Percentiles rank a stretch among this genome's conserved stretches.
phyloP scores from a whole-genome alignment of 2,113 vertebrate species.

The Menura novaehollandiae region DNA sequence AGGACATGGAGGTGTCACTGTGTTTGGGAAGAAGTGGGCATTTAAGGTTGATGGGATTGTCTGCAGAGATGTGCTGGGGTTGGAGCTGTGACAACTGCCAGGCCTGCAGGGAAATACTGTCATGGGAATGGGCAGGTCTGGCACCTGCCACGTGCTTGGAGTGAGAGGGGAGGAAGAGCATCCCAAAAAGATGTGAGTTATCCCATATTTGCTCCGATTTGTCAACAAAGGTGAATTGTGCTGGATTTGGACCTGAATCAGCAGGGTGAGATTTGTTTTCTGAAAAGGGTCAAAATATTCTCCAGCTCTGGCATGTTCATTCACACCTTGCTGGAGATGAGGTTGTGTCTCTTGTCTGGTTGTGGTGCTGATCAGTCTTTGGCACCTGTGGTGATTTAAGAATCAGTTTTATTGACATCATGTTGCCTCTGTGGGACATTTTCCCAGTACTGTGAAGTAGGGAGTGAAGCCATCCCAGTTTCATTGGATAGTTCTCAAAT shows the following conservation, averaged over 20 bases:
- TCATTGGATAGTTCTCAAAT: background rate
- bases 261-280: background rate
- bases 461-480: background rate
- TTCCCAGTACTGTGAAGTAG: background rate
- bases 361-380: background rate
- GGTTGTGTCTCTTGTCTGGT: background rate
- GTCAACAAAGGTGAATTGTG: background rate
- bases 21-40: background rate
- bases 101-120: background rate
- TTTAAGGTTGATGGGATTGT: background rate
- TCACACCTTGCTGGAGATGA: background rate
- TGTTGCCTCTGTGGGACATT: background rate
- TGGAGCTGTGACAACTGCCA: background rate
- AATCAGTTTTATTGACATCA: background rate
- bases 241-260: background rate
- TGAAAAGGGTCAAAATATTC: background rate
- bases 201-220: background rate
- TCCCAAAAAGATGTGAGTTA: background rate
- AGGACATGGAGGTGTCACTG: background rate
- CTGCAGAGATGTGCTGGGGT: background rate
- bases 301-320: background rate
- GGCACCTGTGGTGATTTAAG: background rate
- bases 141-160: background rate
- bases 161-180: background rate
- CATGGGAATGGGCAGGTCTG: background rate